Percentiles rank a stretch among this genome's conserved stretches.
Conservation (phyloP, 1,140 invertebrate genomes). For the Colletes gigas region DNA sequence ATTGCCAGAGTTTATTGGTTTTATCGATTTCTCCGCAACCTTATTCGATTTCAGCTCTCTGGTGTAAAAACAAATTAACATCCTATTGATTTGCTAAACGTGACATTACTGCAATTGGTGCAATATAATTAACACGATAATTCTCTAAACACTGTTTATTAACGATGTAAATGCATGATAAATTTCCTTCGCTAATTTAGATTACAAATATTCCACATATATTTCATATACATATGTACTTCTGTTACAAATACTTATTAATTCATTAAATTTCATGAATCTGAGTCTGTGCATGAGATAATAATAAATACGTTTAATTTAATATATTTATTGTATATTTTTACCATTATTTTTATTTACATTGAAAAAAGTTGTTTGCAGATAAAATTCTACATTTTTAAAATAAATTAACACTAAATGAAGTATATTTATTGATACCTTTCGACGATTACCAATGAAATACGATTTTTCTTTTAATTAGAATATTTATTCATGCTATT, state of each 20-base stretch:
- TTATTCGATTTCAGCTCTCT: constrained; percentile 52
- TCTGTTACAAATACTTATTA: neutral
- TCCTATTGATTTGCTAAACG: constrained; percentile 51
- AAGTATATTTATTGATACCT: too few species aligned
- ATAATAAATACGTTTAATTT: neutral
- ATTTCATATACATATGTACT: neutral
- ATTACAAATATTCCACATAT: neutral
- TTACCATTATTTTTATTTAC: too few species aligned
- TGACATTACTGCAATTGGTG: constrained; percentile 32
- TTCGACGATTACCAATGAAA: too few species aligned
- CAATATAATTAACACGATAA: neutral
- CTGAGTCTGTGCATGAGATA: neutral
- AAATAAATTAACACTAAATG: too few species aligned
- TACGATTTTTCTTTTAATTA: too few species aligned
- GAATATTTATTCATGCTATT: too few species aligned
- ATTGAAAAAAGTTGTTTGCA: too few species aligned
- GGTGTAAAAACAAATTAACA: constrained; percentile 69
- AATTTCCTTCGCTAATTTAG: neutral
- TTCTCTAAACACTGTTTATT: neutral
- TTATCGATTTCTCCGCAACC: constrained; percentile 70
- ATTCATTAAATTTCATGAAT: neutral
- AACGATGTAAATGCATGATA: neutral
- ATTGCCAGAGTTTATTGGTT: constrained; percentile 75
- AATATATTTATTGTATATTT: too few species aligned
- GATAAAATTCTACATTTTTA: too few species aligned